These are phyloP conservation scores for Podiceps cristatus DNA, from an alignment of 2,113 vertebrate genomes.

Conservation along the genomic window DNA sequence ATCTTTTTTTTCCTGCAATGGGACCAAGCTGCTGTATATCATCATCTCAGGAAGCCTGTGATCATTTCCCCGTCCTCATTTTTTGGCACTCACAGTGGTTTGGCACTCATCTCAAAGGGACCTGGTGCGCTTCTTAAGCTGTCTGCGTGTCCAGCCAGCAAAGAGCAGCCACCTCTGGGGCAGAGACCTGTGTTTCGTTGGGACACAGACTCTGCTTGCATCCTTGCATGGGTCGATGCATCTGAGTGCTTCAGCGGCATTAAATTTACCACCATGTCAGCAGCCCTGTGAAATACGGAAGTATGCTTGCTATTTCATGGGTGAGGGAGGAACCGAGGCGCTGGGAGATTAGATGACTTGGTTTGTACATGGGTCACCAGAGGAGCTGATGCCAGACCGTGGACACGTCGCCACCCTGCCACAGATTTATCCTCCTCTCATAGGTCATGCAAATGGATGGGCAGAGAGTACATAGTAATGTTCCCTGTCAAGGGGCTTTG, in stretches of 20 bases:
- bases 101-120: constrained; percentile 24
- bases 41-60: constrained; percentile 34
- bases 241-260: not conserved
- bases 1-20: not conserved
- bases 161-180: not conserved
- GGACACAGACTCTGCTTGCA: not conserved
- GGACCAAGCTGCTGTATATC: not conserved
- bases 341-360: not conserved
- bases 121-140: fast-evolving
- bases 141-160: not conserved
- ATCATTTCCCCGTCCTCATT: not conserved
- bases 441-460: not conserved
- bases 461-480: fast-evolving
- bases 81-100: not conserved
- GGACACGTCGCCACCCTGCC: not conserved
- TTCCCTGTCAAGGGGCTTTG: not conserved
- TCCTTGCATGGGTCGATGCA: not conserved
- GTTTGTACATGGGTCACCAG: not conserved
- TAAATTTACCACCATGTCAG: not conserved
- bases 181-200: not conserved
- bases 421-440: not conserved
- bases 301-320: not conserved
- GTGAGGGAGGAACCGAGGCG: not conserved
- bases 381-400: not conserved
- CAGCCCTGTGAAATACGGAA: not conserved